Evolutionary conservation across 2,888 invertebrate genomes (phyloP).

Genomic region (Blastobasis lacticolella): DNA sequence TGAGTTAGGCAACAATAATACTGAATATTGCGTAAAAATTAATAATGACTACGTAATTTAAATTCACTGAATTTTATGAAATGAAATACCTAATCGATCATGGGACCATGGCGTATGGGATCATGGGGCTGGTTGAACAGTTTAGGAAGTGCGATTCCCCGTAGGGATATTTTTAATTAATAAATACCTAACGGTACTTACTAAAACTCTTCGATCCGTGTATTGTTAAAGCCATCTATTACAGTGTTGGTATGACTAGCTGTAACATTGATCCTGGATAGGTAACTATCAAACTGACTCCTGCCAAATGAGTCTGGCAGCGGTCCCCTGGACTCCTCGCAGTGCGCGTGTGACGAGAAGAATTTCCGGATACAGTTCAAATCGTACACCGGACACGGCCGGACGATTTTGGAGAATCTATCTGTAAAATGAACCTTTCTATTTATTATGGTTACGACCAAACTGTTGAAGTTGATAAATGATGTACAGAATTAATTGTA

Average conservation of each 20-base stretch:
- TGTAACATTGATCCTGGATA: slow-evolving; percentile 7
- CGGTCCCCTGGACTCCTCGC: slow-evolving; percentile 1
- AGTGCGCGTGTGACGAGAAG: slow-evolving; percentile 1
- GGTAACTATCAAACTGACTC: neutral
- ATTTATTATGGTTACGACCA: neutral
- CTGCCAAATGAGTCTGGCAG: slow-evolving; percentile 6
- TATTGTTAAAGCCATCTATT: slow-evolving; percentile 16
- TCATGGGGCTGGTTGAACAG: too few species aligned
- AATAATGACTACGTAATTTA: too few species aligned
- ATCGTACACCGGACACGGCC: slow-evolving; percentile 15
- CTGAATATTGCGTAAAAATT: too few species aligned
- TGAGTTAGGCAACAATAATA: too few species aligned
- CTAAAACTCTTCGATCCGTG: slow-evolving; percentile 16
- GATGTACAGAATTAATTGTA: too few species aligned
- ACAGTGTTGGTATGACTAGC: slow-evolving; percentile 8
- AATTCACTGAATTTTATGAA: too few species aligned
- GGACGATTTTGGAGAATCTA: slow-evolving; percentile 1
- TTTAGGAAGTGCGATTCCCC: neutral
- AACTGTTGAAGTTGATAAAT: neutral
- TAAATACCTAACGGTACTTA: slow-evolving; percentile 1
- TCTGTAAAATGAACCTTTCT: slow-evolving; percentile 1
- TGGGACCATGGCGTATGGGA: neutral
- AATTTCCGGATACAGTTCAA: slow-evolving; percentile 4
- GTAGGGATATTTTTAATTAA: neutral
- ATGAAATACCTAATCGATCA: neutral